phyloP scores from a whole-genome alignment of 2,888 invertebrate species.

The Agriopis leucophaearia region DNA sequence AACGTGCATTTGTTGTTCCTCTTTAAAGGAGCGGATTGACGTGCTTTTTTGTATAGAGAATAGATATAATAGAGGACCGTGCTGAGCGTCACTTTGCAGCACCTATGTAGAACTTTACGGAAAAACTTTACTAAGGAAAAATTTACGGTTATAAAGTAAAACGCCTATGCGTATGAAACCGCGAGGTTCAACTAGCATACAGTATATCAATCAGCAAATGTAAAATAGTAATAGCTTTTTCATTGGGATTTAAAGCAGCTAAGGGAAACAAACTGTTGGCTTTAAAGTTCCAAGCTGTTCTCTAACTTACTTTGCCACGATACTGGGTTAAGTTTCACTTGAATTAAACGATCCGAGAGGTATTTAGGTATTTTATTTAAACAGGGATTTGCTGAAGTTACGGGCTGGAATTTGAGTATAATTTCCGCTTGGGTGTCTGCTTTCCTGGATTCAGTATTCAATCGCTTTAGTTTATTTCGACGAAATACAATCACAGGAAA shows the following conservation, averaged over 20 bases:
- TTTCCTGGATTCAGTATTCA: background rate
- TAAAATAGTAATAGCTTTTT: slow-evolving; percentile 12
- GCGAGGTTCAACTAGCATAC: too few species aligned
- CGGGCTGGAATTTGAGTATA: slow-evolving; percentile 1
- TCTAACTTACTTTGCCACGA: slow-evolving; percentile 16
- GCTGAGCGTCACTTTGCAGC: too few species aligned
- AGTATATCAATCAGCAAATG: slow-evolving; percentile 13
- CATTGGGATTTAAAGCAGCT: background rate
- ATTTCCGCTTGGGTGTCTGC: slow-evolving; percentile 2
- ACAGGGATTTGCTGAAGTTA: slow-evolving; percentile 7
- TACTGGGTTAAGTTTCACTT: slow-evolving; percentile 44
- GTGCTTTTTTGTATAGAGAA: too few species aligned
- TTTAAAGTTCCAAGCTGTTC: slow-evolving; percentile 13
- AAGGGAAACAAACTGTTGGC: background rate
- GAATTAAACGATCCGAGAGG: slow-evolving; percentile 30
- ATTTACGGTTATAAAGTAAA: too few species aligned
- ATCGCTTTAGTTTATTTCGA: background rate
- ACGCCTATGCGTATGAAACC: too few species aligned
- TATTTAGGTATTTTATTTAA: slow-evolving; percentile 20
- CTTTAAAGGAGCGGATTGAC: too few species aligned
- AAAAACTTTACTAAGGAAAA: too few species aligned
- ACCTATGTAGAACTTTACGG: too few species aligned
- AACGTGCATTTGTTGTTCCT: too few species aligned
- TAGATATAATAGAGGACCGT: too few species aligned
- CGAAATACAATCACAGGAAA: background rate